Evolutionary conservation across 2,888 invertebrate genomes (phyloP).

Genomic region (Meteorus cinctellus): DNA sequence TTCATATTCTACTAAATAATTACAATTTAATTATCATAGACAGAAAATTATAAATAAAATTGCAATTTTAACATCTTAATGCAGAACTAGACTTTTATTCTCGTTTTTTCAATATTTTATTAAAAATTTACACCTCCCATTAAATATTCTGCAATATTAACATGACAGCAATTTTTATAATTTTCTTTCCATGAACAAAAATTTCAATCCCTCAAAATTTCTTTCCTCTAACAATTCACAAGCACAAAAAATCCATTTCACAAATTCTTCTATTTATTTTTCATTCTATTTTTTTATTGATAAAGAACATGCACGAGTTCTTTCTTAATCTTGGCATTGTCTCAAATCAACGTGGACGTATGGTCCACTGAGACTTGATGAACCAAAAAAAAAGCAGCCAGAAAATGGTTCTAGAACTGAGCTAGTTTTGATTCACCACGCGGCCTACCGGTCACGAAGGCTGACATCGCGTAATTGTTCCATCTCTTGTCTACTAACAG

Average conservation of each 20-base stretch:
- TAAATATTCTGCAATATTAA: too few species aligned
- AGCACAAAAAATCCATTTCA: background rate
- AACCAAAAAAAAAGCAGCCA: background rate
- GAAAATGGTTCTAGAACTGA: conserved; percentile 29
- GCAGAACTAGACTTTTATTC: too few species aligned
- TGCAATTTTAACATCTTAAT: too few species aligned
- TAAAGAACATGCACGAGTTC: background rate
- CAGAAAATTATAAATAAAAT: too few species aligned
- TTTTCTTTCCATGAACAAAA: too few species aligned
- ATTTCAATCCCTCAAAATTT: too few species aligned
- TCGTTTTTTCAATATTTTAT: too few species aligned
- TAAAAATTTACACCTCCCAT: too few species aligned
- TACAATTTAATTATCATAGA: too few species aligned
- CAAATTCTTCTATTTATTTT: background rate
- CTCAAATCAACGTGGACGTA: conserved; percentile 41
- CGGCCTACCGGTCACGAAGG: conserved; percentile 66
- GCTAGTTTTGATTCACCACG: conserved; percentile 72
- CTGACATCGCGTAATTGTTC: conserved; percentile 72
- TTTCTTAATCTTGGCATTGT: conserved; percentile 8
- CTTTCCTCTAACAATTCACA: too few species aligned
- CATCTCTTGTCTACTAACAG: conserved; percentile 63
- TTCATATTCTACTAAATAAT: too few species aligned
- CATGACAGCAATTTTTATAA: too few species aligned
- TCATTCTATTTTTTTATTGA: background rate
- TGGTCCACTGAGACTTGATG: conserved; percentile 24